Percentiles rank a stretch among this genome's conserved stretches.
These are phyloP conservation scores for Sorex maritimensis DNA, from an alignment of 2,797 vertebrate genomes.

Conservation along the genomic window DNA sequence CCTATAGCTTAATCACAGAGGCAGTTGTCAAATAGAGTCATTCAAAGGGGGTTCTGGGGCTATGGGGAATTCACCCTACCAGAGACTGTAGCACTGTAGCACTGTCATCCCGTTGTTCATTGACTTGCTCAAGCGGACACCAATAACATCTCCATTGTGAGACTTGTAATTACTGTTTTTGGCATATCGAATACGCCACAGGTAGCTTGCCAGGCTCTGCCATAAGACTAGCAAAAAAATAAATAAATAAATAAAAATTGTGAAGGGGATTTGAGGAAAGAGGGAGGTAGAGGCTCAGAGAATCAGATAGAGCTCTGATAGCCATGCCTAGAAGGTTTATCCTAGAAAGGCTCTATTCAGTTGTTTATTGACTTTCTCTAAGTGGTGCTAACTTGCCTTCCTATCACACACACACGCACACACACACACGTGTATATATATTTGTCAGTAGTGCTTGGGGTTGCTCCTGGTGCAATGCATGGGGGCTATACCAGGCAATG, in stretches of 20 bases:
- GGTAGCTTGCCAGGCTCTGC: too few relatives aligned
- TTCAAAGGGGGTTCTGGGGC: neutral
- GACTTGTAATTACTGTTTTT: too few relatives aligned
- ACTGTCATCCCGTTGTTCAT: too few relatives aligned
- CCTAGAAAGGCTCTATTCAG: neutral
- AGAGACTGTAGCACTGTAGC: neutral
- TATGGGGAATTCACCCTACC: neutral
- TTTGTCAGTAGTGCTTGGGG: too few relatives aligned
- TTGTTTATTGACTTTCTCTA: neutral
- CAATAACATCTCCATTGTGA: too few relatives aligned
- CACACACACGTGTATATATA: too few relatives aligned
- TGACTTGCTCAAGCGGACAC: too few relatives aligned
- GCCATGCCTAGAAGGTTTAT: neutral
- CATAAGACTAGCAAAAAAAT: too few relatives aligned
- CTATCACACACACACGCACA: neutral
- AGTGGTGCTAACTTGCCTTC: neutral
- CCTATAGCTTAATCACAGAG: neutral
- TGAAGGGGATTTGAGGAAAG: neutral
- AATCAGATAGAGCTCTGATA: neutral
- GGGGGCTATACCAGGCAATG: too few relatives aligned
- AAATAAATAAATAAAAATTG: neutral
- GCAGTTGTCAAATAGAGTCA: neutral
- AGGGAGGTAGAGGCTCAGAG: neutral
- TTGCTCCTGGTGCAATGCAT: too few relatives aligned
- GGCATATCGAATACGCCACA: too few relatives aligned